Percentiles rank a stretch among this genome's conserved stretches.
These are phyloP conservation scores for Diarsia rubi DNA, from an alignment of 2,888 invertebrate species.

Conservation along the genomic window DNA sequence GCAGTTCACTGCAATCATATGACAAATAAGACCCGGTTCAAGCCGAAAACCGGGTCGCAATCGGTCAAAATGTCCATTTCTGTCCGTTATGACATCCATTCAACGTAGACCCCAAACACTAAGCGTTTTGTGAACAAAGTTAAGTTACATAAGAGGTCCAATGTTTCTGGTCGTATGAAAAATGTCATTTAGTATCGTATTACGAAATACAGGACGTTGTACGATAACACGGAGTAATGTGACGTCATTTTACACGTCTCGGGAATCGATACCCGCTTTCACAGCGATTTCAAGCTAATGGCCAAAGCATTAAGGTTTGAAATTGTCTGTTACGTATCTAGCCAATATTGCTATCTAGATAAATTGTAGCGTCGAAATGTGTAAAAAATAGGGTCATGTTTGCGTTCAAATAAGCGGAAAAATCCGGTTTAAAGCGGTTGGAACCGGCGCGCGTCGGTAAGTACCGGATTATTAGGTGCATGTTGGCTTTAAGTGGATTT, in stretches of 20 bases:
- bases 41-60: constrained; percentile 68
- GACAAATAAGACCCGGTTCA: constrained; percentile 66
- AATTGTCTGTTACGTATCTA: constrained; percentile 42
- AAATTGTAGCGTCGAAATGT: constrained; percentile 58
- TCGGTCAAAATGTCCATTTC: constrained; percentile 71
- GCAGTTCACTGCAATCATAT: constrained; percentile 62
- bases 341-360: constrained; percentile 60
- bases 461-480: constrained; percentile 70
- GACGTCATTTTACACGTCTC: constrained; percentile 67
- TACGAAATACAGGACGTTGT: constrained; percentile 65
- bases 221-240: constrained; percentile 68
- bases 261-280: constrained; percentile 48
- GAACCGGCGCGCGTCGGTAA: constrained; percentile 62
- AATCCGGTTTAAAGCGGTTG: constrained; percentile 66
- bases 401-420: constrained; percentile 66
- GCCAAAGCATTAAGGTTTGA: constrained; percentile 45
- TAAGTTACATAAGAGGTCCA: constrained; percentile 34
- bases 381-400: constrained; percentile 66
- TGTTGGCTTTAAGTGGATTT: constrained; percentile 61
- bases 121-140: constrained; percentile 17
- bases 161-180: constrained; percentile 57
- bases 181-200: constrained; percentile 66
- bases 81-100: constrained; percentile 55
- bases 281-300: constrained; percentile 42
- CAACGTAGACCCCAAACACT: constrained; percentile 38